Conservation (phyloP, 2,797 vertebrate genomes). For the Trematocara caparti region DNA sequence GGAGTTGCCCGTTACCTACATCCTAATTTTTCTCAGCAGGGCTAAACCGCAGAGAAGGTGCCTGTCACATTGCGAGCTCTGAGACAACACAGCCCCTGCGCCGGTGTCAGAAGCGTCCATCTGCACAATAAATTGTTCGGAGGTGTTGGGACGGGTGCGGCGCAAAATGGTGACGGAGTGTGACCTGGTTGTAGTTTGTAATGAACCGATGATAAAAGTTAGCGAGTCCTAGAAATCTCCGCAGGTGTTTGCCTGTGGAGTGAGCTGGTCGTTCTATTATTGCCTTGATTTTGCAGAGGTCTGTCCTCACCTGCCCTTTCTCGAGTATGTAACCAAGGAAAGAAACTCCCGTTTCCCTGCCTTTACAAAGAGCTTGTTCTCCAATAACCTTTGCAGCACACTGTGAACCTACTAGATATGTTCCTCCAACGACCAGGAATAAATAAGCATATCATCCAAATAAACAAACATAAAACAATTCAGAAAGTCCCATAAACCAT, state of each 20-base stretch:
- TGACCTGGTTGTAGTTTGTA: background rate
- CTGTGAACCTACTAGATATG: background rate
- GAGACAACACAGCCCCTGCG: background rate
- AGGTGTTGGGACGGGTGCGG: background rate
- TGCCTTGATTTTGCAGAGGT: background rate
- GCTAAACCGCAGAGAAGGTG: too few relatives aligned
- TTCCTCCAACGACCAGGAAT: background rate
- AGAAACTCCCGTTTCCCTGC: background rate
- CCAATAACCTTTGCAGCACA: background rate
- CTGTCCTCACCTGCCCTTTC: background rate
- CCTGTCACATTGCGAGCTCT: too few relatives aligned
- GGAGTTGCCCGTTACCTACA: too few relatives aligned
- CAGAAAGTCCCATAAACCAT: accelerated
- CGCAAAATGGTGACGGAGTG: background rate
- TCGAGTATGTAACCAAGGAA: background rate
- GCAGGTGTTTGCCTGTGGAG: background rate
- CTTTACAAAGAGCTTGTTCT: background rate
- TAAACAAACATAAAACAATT: background rate
- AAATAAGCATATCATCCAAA: background rate
- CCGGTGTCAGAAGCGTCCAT: background rate
- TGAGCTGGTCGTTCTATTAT: background rate
- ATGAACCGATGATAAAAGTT: background rate
- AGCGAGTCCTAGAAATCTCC: background rate
- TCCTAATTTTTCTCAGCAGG: too few relatives aligned
- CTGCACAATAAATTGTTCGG: background rate